phyloP scores from a whole-genome alignment of 1,140 invertebrate genomes.

The Aphelinus certus region DNA sequence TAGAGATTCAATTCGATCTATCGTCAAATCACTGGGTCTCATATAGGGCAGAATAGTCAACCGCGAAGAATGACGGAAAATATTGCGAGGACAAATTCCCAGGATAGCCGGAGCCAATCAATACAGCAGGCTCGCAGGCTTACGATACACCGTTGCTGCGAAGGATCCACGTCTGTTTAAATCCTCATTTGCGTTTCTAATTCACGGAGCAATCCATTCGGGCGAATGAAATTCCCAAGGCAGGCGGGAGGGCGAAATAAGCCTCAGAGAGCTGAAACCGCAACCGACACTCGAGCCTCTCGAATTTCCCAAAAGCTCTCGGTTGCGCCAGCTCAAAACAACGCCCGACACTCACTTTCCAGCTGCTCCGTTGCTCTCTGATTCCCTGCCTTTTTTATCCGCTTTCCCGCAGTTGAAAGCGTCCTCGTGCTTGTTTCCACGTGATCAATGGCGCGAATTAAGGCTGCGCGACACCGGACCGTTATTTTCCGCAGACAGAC shows the following conservation, averaged over 20 bases:
- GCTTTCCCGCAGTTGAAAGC: background rate
- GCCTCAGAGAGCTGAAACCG: no score
- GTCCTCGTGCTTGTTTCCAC: conserved; percentile 2
- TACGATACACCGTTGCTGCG: no score
- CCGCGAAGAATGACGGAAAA: no score
- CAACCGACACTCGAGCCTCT: no score
- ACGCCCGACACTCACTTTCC: background rate
- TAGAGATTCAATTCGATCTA: no score
- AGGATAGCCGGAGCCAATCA: no score
- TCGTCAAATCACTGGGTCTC: no score
- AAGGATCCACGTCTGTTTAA: background rate
- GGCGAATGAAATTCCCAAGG: background rate
- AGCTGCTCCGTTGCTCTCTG: background rate
- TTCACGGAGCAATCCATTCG: background rate
- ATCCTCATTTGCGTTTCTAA: background rate
- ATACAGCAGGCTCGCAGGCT: no score
- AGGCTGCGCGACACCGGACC: background rate
- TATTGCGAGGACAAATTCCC: no score
- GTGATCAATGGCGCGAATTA: conserved; percentile 19
- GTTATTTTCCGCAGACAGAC: background rate
- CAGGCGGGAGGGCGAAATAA: no score
- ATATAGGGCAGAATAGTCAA: no score
- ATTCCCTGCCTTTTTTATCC: background rate
- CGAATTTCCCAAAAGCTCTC: background rate
- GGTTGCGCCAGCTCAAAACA: background rate